Conservation (phyloP, 2,113 vertebrate genomes). For the Syrrhaptes paradoxus region DNA sequence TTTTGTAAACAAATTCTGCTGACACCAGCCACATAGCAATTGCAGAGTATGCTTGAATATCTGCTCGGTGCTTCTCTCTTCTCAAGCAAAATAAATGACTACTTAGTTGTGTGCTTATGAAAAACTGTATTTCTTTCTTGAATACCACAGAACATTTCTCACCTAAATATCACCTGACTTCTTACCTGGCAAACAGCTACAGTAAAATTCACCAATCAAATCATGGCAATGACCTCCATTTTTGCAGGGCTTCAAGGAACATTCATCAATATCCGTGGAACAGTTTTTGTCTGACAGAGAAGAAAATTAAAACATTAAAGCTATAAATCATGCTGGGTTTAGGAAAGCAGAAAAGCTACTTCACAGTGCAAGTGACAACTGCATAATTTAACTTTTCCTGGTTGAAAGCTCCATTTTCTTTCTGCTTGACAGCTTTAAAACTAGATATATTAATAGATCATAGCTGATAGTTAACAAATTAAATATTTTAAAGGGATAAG, state of each 20-base stretch:
- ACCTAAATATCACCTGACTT: background rate
- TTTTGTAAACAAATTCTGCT: background rate
- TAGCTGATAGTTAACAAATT: constrained; percentile 35
- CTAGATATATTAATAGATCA: background rate
- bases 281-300: constrained; percentile 82
- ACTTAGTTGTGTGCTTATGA: background rate
- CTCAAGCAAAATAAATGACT: background rate
- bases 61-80: background rate
- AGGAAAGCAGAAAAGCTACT: constrained; percentile 58
- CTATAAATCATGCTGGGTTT: constrained; percentile 66
- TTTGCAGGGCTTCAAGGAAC: constrained; percentile 71
- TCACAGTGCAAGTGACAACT: constrained; percentile 58
- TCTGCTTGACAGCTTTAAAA: constrained; percentile 52
- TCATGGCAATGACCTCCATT: constrained; percentile 74
- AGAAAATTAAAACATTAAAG: constrained; percentile 71
- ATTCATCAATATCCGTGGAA: constrained; percentile 72
- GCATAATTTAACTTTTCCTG: constrained; percentile 54
- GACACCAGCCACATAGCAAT: background rate
- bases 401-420: constrained; percentile 36
- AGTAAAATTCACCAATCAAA: constrained; percentile 60
- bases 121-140: background rate
- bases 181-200: constrained; percentile 76
- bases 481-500: background rate
- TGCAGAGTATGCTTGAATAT: background rate
- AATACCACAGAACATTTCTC: constrained; percentile 6